A percentile compares a stretch with the other conserved stretches of the same genome.
These are phyloP conservation scores for Percopsis omiscomaycus DNA, from an alignment of 2,797 vertebrate genomes.

Conservation along the genomic window DNA sequence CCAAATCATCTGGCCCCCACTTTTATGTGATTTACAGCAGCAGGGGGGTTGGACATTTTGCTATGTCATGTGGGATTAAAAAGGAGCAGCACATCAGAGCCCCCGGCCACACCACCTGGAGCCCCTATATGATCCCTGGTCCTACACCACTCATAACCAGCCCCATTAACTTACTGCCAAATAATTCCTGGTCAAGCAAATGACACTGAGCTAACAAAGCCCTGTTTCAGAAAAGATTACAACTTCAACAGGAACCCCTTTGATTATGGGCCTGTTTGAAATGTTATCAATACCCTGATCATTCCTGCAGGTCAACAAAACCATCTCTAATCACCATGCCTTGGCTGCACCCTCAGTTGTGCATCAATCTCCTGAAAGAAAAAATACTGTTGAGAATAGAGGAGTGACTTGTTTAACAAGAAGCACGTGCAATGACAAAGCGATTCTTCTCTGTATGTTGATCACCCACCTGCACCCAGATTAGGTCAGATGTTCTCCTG, in stretches of 20 bases:
- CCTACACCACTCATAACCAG: constrained; percentile 64
- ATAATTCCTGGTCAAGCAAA: constrained; percentile 79
- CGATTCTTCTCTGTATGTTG: constrained; percentile 65
- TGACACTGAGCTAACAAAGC: constrained; percentile 74
- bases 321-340: constrained; percentile 74
- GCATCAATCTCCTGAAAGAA: constrained; percentile 56
- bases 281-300: constrained; percentile 81
- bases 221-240: constrained; percentile 82
- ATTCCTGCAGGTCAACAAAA: constrained; percentile 75
- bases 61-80: constrained; percentile 80
- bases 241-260: constrained; percentile 81
- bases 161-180: constrained; percentile 72
- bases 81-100: constrained; percentile 72
- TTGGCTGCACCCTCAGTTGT: constrained; percentile 68
- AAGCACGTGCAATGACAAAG: constrained; percentile 78
- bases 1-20: constrained; percentile 65
- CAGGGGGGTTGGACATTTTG: constrained; percentile 68
- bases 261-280: constrained; percentile 81
- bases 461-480: constrained; percentile 78
- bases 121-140: constrained; percentile 60
- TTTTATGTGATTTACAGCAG: constrained; percentile 59
- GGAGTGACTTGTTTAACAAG: constrained; percentile 76
- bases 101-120: constrained; percentile 67
- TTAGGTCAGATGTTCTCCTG: constrained; percentile 77
- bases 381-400: constrained; percentile 61